Evolutionary conservation across 2,113 vertebrate genomes (phyloP).

Genomic region (Poecilia latipinna): DNA sequence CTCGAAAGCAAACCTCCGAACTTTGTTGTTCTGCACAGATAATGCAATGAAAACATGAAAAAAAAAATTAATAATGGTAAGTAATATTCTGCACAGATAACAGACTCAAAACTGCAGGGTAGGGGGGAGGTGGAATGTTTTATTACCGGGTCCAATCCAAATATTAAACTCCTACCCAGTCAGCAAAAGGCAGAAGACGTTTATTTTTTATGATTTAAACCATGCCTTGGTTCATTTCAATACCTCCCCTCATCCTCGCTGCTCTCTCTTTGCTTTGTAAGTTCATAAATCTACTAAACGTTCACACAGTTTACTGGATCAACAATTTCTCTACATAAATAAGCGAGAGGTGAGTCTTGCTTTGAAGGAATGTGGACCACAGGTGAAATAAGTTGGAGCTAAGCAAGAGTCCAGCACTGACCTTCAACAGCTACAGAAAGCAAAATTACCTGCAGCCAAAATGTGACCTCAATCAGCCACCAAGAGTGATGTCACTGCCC

Average conservation of each 20-base stretch:
- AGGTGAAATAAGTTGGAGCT: neutral
- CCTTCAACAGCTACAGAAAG: conserved; percentile 10
- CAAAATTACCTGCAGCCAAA: conserved; percentile 50
- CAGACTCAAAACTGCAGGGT: conserved; percentile 28
- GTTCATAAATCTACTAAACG: neutral
- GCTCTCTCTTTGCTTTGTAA: conserved; percentile 6
- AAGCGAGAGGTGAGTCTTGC: conserved; percentile 23
- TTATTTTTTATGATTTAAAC: conserved; percentile 33
- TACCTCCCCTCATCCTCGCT: neutral
- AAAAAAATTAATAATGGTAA: neutral
- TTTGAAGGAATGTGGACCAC: conserved; percentile 7
- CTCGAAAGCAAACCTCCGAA: conserved; percentile 95
- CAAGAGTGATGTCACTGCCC: conserved; percentile 17
- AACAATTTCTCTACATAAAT: conserved; percentile 14
- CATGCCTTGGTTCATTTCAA: conserved; percentile 11
- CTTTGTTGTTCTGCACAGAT: conserved; percentile 89
- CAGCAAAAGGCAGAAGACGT: conserved; percentile 15
- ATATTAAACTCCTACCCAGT: conserved; percentile 23
- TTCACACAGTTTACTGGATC: neutral
- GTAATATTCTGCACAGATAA: neutral
- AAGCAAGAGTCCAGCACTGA: neutral
- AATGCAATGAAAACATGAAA: neutral
- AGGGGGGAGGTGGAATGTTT: conserved; percentile 51
- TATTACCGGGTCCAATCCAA: conserved; percentile 51
- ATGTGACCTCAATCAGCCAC: conserved; percentile 29